These are phyloP conservation scores for Ficedula albicollis DNA, from an alignment of 2,797 vertebrate species.

Conservation along the genomic window DNA sequence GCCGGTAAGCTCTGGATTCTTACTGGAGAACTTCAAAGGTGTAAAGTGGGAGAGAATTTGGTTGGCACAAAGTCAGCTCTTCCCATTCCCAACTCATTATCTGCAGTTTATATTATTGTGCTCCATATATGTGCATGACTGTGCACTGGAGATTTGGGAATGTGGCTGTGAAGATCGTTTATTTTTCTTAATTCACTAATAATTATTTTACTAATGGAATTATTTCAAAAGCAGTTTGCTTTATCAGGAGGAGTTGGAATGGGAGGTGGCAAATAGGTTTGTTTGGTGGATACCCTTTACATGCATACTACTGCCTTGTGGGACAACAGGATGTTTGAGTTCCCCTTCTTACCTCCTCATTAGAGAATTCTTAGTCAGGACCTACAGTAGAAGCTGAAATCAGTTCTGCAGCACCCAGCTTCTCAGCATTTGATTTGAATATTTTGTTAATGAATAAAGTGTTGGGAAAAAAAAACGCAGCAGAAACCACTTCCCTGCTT, in stretches of 20 bases:
- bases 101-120: not conserved
- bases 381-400: not conserved
- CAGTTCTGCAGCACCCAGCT: not conserved
- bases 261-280: not conserved
- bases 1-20: conserved; percentile 80
- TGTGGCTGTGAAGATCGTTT: not conserved
- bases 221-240: not conserved
- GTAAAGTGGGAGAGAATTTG: not conserved
- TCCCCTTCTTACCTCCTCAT: not conserved
- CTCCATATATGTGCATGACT: no score
- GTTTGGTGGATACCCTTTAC: not conserved
- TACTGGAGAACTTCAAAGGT: not conserved
- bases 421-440: not conserved
- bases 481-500: not conserved
- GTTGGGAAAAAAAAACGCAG: not conserved
- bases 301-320: not conserved
- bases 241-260: not conserved
- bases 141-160: not conserved
- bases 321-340: not conserved
- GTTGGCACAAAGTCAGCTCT: not conserved
- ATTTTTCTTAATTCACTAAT: not conserved
- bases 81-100: not conserved
- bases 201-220: not conserved
- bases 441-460: conserved; percentile 16
- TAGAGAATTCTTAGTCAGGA: not conserved